Conservation (phyloP, 2,113 vertebrate genomes). For the Octodon degus region DNA sequence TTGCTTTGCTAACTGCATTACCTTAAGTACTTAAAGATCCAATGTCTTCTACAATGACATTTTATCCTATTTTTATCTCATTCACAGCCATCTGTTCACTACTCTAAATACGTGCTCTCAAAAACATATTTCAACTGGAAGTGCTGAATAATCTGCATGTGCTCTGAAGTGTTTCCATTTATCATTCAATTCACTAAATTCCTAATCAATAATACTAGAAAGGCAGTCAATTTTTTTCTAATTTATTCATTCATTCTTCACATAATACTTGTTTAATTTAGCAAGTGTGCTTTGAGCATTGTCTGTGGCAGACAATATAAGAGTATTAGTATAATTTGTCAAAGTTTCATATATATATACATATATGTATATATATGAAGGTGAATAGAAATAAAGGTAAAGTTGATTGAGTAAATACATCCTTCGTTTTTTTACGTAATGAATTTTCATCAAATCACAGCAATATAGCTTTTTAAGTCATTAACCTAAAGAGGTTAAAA, state of each 20-base stretch:
- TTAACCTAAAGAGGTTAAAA: neutral
- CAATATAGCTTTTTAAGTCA: neutral
- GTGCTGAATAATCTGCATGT: slow-evolving; percentile 53
- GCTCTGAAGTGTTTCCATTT: slow-evolving; percentile 51
- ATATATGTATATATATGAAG: neutral
- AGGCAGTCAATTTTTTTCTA: slow-evolving; percentile 34
- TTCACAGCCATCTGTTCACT: slow-evolving; percentile 68
- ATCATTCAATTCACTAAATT: slow-evolving; percentile 53
- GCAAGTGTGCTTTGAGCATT: neutral
- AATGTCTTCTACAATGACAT: slow-evolving; percentile 47
- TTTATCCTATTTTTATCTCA: slow-evolving; percentile 63
- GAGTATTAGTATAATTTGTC: neutral
- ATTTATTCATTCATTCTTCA: slow-evolving; percentile 29
- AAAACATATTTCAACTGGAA: slow-evolving; percentile 60
- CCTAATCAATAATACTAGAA: slow-evolving; percentile 50
- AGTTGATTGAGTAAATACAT: neutral
- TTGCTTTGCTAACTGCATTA: slow-evolving; percentile 22
- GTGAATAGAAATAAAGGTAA: slow-evolving; percentile 5
- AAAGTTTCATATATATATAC: neutral
- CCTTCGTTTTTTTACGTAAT: neutral
- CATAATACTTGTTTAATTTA: slow-evolving; percentile 32
- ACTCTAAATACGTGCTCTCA: slow-evolving; percentile 48
- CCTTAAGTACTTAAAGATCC: neutral
- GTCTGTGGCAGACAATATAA: neutral
- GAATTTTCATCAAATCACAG: neutral